These are phyloP conservation scores for Mormyrus proboscirostris DNA, from an alignment of 2,797 vertebrate species.

Conservation along the genomic window DNA sequence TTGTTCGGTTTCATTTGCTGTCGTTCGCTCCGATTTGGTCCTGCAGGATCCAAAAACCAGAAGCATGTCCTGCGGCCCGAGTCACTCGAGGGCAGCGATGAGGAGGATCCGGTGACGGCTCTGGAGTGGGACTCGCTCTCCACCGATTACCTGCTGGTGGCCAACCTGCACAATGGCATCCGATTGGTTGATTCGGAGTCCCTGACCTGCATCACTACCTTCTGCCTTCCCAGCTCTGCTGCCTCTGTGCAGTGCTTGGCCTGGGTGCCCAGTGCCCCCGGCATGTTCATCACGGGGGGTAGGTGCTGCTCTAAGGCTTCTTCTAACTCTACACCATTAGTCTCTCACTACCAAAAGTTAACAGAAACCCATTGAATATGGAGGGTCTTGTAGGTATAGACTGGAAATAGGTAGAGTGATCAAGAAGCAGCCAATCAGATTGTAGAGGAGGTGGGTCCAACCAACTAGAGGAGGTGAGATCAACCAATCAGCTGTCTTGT, in stretches of 20 bases:
- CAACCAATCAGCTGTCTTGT: not conserved
- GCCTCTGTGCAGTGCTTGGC: conserved; percentile 91
- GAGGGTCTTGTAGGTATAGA: not conserved
- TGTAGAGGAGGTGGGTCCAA: not conserved
- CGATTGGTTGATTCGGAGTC: conserved; percentile 86
- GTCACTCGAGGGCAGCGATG: conserved; percentile 88
- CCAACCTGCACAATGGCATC: conserved; percentile 87
- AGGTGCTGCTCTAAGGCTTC: conserved; percentile 30
- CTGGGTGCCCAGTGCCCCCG: conserved; percentile 90
- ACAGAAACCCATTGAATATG: not conserved
- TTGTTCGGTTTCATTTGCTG: not conserved
- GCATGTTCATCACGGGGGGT: conserved; percentile 98
- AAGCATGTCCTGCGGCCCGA: conserved; percentile 90
- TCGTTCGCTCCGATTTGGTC: not conserved
- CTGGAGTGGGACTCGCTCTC: conserved; percentile 95
- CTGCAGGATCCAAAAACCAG: conserved; percentile 79
- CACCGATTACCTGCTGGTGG: conserved; percentile 87
- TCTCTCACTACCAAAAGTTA: not conserved
- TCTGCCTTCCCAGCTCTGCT: conserved; percentile 78
- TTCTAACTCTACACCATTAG: not conserved
- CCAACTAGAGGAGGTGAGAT: not conserved
- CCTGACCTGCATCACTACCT: conserved; percentile 77
- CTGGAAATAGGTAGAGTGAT: not conserved
- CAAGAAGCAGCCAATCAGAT: not conserved
- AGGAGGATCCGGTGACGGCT: conserved; percentile 88